phyloP scores from a whole-genome alignment of 2,888 invertebrate species.

The Teinopalpus imperialis region DNA sequence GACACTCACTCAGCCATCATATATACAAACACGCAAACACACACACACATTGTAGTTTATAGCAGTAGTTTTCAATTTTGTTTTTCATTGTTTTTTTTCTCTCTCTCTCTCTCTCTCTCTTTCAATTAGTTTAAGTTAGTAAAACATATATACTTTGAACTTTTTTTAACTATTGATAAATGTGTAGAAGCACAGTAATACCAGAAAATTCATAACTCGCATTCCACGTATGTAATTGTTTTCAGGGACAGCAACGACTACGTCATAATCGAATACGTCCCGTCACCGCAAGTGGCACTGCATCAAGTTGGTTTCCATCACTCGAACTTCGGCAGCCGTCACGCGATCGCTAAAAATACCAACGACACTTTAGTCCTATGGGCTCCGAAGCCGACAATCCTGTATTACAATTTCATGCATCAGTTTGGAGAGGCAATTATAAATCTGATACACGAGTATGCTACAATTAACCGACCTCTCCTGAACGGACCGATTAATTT shows the following conservation, averaged over 20 bases:
- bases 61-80: too few species aligned
- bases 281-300: slow-evolving; percentile 64
- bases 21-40: too few species aligned
- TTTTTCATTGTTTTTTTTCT: too few species aligned
- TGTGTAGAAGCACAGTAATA: too few species aligned
- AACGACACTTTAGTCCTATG: slow-evolving; percentile 62
- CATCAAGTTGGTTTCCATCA: slow-evolving; percentile 68
- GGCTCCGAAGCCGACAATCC: slow-evolving; percentile 50
- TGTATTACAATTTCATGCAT: slow-evolving; percentile 53
- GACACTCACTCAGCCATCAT: too few species aligned
- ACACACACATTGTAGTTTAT: too few species aligned
- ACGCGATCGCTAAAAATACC: slow-evolving; percentile 38
- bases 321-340: slow-evolving; percentile 49
- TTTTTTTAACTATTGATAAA: too few species aligned
- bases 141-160: too few species aligned
- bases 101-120: too few species aligned
- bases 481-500: slow-evolving; percentile 65
- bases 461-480: slow-evolving; percentile 48
- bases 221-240: background rate
- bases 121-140: too few species aligned
- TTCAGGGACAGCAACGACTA: slow-evolving; percentile 39
- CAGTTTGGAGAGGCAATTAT: slow-evolving; percentile 55
- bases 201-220: too few species aligned
- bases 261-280: slow-evolving; percentile 52
- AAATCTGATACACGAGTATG: slow-evolving; percentile 57